phyloP scores from a whole-genome alignment of 2,888 invertebrate genomes.

The Parapristionchus giblindavisi region DNA sequence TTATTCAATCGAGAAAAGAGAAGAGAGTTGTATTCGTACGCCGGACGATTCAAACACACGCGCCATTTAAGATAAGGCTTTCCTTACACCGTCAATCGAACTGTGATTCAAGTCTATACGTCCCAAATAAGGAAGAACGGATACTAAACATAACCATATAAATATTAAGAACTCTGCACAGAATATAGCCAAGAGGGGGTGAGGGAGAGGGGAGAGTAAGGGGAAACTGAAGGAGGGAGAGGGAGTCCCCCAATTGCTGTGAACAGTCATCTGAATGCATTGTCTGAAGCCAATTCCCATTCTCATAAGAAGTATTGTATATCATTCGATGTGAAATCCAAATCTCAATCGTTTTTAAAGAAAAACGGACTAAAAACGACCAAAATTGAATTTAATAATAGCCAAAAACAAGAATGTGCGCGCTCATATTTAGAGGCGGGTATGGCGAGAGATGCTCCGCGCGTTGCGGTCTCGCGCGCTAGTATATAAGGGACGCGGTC shows the following conservation, averaged over 20 bases:
- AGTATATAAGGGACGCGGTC: constrained; percentile 32
- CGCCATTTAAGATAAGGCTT: too few relatives aligned
- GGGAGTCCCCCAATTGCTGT: background rate
- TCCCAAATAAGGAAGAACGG: too few relatives aligned
- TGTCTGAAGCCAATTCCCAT: background rate
- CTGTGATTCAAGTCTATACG: too few relatives aligned
- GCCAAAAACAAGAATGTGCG: background rate
- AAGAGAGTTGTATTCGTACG: too few relatives aligned
- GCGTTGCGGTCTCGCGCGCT: constrained; percentile 27
- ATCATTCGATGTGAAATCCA: background rate
- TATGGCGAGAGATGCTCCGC: background rate
- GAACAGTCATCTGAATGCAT: constrained; percentile 13
- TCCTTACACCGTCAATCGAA: too few relatives aligned
- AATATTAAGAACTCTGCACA: too few relatives aligned
- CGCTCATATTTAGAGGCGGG: constrained; percentile 20
- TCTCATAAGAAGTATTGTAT: background rate
- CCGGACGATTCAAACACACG: too few relatives aligned
- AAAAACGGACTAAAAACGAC: background rate
- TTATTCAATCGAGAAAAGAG: too few relatives aligned
- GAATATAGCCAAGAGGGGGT: constrained; percentile 22
- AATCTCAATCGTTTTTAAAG: background rate
- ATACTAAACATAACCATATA: too few relatives aligned
- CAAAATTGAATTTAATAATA: background rate
- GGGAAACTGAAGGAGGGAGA: background rate
- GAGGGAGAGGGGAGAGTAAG: constrained; percentile 28